A percentile compares a stretch with the other conserved stretches of the same genome.
phyloP scores from a whole-genome alignment of 2,113 vertebrate genomes.

The Athene noctua region DNA sequence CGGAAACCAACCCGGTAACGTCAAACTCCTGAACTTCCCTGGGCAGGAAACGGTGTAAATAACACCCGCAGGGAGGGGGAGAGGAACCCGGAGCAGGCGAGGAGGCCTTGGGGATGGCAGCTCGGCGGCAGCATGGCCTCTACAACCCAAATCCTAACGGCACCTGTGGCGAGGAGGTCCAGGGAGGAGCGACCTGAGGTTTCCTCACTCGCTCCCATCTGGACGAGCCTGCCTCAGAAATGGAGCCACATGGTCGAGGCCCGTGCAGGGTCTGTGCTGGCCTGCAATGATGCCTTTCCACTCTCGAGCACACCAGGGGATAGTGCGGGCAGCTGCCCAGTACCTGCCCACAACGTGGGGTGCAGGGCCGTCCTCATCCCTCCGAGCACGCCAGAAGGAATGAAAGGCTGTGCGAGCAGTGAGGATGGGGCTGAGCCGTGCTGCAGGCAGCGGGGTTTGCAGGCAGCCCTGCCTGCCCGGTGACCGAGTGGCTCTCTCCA shows the following conservation, averaged over 20 bases:
- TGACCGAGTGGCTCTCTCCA: neutral
- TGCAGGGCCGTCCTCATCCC: neutral
- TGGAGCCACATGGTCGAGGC: fast-evolving
- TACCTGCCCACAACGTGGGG: fast-evolving
- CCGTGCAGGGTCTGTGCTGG: neutral
- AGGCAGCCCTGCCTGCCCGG: neutral
- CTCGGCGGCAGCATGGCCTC: neutral
- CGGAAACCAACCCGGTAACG: constrained; percentile 31
- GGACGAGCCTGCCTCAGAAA: fast-evolving
- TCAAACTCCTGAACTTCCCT: constrained; percentile 60
- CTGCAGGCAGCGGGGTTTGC: neutral
- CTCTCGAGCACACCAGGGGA: too few species aligned
- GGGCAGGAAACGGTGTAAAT: constrained; percentile 53
- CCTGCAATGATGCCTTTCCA: fast-evolving
- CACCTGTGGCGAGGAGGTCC: fast-evolving
- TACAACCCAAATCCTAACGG: fast-evolving
- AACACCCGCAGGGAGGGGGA: constrained; percentile 28
- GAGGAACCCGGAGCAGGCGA: neutral
- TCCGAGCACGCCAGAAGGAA: fast-evolving
- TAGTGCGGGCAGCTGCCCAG: neutral
- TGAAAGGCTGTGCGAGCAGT: fast-evolving
- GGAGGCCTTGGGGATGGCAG: neutral
- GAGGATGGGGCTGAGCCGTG: fast-evolving
- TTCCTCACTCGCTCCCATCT: fast-evolving
- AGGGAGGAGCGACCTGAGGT: fast-evolving